Base-by-base conservation (phyloP, 2,888 invertebrate genomes). In the Halocaridina rubra region DNA sequence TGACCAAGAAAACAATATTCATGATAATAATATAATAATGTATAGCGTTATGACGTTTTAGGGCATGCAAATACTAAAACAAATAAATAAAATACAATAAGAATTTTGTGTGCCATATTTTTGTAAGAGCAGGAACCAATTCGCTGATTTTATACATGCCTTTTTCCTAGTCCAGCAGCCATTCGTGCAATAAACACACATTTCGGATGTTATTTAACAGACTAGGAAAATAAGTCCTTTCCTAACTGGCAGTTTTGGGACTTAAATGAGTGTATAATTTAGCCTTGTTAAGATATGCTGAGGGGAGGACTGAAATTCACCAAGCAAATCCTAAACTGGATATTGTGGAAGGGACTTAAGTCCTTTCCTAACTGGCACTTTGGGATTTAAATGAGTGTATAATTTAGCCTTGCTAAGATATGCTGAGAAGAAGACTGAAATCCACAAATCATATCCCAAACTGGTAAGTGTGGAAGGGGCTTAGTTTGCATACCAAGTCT, bases 51-150 rank as follows among this genome's bases (percentile, higher is more conserved):
- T 71, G 46, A 74, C 46, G 72, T 74, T 27, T 22, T n/a, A 4
- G 46, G 39, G 72, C 72, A 74, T 74, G 33, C 33, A n/a, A 32
- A 72, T 39, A 33, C 33, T 39, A 74, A 16, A 19, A 33, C 0
- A 53, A 13, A 10, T n/a, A 53, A 53, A 53, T 53, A 53, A n/a
- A n/a, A n/a, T n/a, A n/a, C n/a, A n/a, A n/a, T 53, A 53, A 53
- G 19, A 53, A 61, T 29, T 61, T 22, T 77, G 77, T 77, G 77
- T 77, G 77, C 77, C 77, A 77, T 77, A 77, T 77, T 77, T 77
- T 77, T 77, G 77, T 77, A 77, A 77, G n/a, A 59, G 59, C 30
- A 27, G 10, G 8, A 24, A 76, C 32, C 22, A 30, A 59, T 77
- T 33, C 32, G 30, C 61, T 77, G 29, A 32, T 77, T 77, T 77